Evolutionary conservation across 92 coral and sea anemone genomes (phyloP), one percentile per base, ranked within the genome.

Genomic region (Bergia sp.): DNA sequence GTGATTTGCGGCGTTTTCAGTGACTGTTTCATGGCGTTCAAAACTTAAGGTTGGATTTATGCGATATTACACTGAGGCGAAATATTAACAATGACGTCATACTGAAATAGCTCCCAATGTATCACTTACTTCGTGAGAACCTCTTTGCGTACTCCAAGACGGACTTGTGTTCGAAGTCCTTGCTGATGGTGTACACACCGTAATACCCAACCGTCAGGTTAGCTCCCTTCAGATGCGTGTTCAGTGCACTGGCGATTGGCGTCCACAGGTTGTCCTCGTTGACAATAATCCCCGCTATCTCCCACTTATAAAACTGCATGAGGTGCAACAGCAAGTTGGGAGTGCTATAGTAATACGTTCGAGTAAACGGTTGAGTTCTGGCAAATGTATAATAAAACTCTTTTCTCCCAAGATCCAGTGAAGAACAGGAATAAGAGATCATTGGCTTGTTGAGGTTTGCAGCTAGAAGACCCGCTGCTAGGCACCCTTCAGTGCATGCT

Each of bases 381-480:
- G 96, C 96, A 41, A 96, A 94, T 3, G 98, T 95, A 42, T 85
- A 80, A 61, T 88, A 96, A 65, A 76, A 47, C 0, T 8, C 3
- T 9, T 92, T 89, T n/a, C 83, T 42, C 36, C 96, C 92, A 10
- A 95, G 93, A 71, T 92, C 98, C n/a, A 89, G 66, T 12, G 98
- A 92, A 3, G 98, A 95, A 69, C 98, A 95, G 21, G 98, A 86
- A 67, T 93, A 95, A 0, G 98, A 95, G 37, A 95, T 93, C 94
- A 95, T 93, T 42, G 98, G 98, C 61, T 94, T 95, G 82, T 95
- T 91, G 79, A 94, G 86, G 15, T 89, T 77, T 5, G 98, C 88
- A 3, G 96, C 94, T 7, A 95, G 92, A 49, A 95, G 43, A 7
- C 87, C 98, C 38, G 96, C 90, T 15, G 98, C 88, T 71, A 95